A percentile compares a stretch with the other conserved stretches of the same genome.
These are phyloP conservation scores for Tigriopus californicus DNA, from an alignment of 2,888 invertebrate species.

Conservation along the genomic window DNA sequence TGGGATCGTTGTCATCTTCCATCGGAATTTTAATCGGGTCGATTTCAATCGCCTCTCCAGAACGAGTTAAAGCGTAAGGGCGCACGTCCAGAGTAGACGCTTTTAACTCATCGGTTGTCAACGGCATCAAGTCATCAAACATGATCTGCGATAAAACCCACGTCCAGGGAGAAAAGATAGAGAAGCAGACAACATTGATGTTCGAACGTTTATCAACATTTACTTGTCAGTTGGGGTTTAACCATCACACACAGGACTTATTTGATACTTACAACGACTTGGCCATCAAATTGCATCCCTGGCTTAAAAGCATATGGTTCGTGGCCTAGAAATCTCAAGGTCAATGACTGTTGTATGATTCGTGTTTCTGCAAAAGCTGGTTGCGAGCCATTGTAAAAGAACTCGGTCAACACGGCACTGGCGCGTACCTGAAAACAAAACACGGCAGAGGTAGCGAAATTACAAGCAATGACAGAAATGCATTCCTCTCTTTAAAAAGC, in stretches of 20 bases:
- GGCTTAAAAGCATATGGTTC: constrained; percentile 91
- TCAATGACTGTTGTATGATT: constrained; percentile 67
- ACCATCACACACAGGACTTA: constrained; percentile 62
- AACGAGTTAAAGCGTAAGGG: background rate
- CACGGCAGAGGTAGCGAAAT: too few relatives aligned
- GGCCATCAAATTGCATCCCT: constrained; percentile 64
- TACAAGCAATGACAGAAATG: too few relatives aligned
- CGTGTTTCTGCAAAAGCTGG: constrained; percentile 71
- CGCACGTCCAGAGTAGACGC: too few relatives aligned
- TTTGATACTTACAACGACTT: constrained; percentile 72
- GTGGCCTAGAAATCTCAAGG: constrained; percentile 66
- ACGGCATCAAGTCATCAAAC: too few relatives aligned
- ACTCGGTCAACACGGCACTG: constrained; percentile 46
- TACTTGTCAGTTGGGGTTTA: too few relatives aligned
- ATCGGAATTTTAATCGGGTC: background rate
- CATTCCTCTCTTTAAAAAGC: too few relatives aligned
- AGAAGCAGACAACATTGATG: too few relatives aligned
- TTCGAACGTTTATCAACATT: too few relatives aligned
- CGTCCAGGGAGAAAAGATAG: too few relatives aligned
- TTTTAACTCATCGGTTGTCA: too few relatives aligned
- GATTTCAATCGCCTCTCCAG: background rate
- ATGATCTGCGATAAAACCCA: too few relatives aligned
- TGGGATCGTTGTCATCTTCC: background rate
- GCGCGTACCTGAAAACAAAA: constrained; percentile 18
- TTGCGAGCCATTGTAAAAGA: constrained; percentile 61